Conservation (phyloP, 2,888 invertebrate genomes). For the Fragum sueziense region DNA sequence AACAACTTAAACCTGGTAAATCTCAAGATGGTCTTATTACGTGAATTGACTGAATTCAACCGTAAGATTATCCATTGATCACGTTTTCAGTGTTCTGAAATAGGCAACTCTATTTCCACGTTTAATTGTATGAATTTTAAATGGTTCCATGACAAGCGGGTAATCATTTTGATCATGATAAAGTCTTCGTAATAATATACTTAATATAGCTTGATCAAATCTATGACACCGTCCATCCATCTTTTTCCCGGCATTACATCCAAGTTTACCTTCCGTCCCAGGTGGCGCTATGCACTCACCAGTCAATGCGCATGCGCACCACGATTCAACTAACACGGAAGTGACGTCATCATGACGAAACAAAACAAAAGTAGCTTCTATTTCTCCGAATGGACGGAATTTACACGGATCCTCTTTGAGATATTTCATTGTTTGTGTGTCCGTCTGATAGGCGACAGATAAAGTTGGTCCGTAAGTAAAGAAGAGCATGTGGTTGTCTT, state of each 20-base stretch:
- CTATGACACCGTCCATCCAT: conserved; percentile 58
- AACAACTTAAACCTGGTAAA: no score
- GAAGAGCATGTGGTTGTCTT: conserved; percentile 42
- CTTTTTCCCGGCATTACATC: conserved; percentile 22
- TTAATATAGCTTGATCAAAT: conserved; percentile 61
- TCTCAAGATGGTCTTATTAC: no score
- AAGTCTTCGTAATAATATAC: conserved; percentile 53
- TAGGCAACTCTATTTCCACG: conserved; percentile 44
- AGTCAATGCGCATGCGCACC: conserved; percentile 55
- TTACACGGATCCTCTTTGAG: conserved; percentile 52
- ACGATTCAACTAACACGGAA: conserved; percentile 42
- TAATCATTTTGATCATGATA: conserved; percentile 57
- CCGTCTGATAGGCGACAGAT: conserved; percentile 47
- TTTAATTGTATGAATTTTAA: conserved; percentile 47
- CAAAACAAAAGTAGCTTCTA: conserved; percentile 56
- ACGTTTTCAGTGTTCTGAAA: conserved; percentile 19
- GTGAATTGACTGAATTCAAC: no score
- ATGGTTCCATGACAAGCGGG: conserved; percentile 43
- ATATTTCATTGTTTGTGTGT: conserved; percentile 45
- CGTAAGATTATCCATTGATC: not conserved
- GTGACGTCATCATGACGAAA: conserved; percentile 54
- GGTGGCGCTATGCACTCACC: conserved; percentile 47
- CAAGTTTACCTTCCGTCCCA: conserved; percentile 26
- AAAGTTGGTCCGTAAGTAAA: conserved; percentile 46
- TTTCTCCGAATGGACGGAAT: conserved; percentile 56